Conservation (phyloP, 1,140 invertebrate genomes). For the Theocolax elegans region DNA sequence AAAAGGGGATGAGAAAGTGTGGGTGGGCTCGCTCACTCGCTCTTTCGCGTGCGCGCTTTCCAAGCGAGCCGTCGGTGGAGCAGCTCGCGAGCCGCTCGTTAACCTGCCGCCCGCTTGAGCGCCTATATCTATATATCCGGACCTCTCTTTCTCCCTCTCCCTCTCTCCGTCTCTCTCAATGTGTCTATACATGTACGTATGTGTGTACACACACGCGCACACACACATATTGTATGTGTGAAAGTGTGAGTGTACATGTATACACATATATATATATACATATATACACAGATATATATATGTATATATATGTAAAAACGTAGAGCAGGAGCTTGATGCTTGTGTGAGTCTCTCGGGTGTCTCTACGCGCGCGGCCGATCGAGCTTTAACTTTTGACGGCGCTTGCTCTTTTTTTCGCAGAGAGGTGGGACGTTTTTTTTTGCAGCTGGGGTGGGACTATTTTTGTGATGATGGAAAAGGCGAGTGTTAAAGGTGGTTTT, state of each 20-base stretch:
- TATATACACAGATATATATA: background rate
- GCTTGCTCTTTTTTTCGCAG: background rate
- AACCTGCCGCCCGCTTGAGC: constrained; percentile 23
- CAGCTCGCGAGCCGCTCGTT: constrained; percentile 48
- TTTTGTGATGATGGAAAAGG: background rate
- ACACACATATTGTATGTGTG: constrained; percentile 3
- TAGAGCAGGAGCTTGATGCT: too few relatives aligned
- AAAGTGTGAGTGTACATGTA: too few relatives aligned
- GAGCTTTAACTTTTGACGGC: constrained; percentile 37
- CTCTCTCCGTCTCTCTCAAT: too few relatives aligned
- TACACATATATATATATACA: too few relatives aligned
- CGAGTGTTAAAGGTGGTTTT: too few relatives aligned
- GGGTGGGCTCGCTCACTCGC: background rate
- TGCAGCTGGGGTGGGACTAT: background rate
- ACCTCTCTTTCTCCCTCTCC: too few relatives aligned
- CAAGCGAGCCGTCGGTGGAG: constrained; percentile 35
- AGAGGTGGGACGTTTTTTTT: background rate
- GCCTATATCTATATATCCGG: constrained; percentile 7
- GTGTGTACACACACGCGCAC: too few relatives aligned
- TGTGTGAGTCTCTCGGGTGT: background rate
- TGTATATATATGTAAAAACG: constrained; percentile 18
- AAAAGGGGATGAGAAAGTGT: background rate
- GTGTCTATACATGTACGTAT: too few relatives aligned
- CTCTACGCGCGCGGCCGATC: constrained; percentile 17
- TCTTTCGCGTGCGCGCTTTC: constrained; percentile 45